Base-by-base conservation (phyloP, 2,888 invertebrate genomes). In the Molanna angustata region DNA sequence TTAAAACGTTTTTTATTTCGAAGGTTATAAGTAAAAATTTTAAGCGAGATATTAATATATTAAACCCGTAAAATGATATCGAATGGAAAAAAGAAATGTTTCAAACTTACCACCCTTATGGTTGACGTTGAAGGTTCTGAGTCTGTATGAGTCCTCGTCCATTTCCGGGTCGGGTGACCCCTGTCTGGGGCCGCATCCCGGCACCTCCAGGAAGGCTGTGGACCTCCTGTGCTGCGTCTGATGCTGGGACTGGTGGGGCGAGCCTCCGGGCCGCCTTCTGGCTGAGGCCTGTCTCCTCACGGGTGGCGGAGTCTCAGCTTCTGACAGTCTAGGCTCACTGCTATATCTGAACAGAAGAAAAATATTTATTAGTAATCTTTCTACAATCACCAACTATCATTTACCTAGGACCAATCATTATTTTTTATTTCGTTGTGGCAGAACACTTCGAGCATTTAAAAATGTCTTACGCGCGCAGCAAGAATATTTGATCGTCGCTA, bases 51-150 rank as follows among this genome's bases (percentile, higher is more conserved):
- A n/a, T n/a, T n/a, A n/a, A n/a, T n/a, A n/a, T n/a, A n/a, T n/a
- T n/a, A 27, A 27, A 11, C 11, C 27, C 27, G 6, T 27, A 27
- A 27, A 11, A 27, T 27, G 27, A 27, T 27, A 27, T 27, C 6
- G 6, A 7, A 7, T 7, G 11, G 14, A 33, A 33, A 6, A 6
- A 33, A 6, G 11, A 37, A 37, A 37, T 16, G n/a, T n/a, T n/a
- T n/a, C n/a, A n/a, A 16, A 65, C 66, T 70, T 72, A 83, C 82
- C 82, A 85, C 91, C 91, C 83, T 95, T 95, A 64, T 88, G 84
- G 64, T 94, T 90, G 74, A 88, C 88, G 74, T 91, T 90, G 79
- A 97, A 97, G 62, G 93, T 92, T 64, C 96, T 82, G 64, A 96
- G 83, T 61, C 94, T 82, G 74, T 94, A 93, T 59, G 89, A 87